phyloP scores from a whole-genome alignment of 1,140 invertebrate genomes.

The Drosophila mauritiana region DNA sequence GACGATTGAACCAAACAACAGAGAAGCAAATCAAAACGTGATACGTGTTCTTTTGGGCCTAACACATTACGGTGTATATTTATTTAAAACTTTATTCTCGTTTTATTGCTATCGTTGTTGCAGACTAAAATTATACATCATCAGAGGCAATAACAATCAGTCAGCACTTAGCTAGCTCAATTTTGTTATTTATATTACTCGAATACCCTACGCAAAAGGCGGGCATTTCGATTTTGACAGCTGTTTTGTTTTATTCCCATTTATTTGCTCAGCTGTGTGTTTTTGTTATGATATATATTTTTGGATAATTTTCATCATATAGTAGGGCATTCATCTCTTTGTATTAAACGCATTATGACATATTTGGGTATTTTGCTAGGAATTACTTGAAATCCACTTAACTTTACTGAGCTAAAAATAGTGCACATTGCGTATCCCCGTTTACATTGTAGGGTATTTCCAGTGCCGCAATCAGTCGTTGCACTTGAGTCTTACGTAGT shows the following conservation, averaged over 20 bases:
- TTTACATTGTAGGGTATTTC: background rate
- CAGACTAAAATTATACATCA: conserved; percentile 39
- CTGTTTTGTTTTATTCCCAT: too few species aligned
- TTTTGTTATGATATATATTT: too few species aligned
- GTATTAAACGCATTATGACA: too few species aligned
- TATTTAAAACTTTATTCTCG: conserved; percentile 1
- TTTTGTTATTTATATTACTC: conserved; percentile 35
- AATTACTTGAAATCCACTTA: too few species aligned
- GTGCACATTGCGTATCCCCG: too few species aligned
- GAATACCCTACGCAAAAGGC: conserved; percentile 2
- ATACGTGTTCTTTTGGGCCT: conserved; percentile 8
- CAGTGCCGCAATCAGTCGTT: background rate
- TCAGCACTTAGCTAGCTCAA: conserved; percentile 17
- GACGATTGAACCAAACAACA: conserved; percentile 17
- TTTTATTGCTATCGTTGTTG: conserved; percentile 1
- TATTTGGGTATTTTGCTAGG: too few species aligned
- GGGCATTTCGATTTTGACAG: background rate
- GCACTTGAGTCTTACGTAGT: background rate
- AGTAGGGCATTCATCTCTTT: too few species aligned
- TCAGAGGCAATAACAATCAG: conserved; percentile 37
- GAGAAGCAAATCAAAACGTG: conserved; percentile 16
- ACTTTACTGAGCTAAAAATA: too few species aligned
- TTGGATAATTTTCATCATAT: too few species aligned
- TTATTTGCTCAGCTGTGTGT: too few species aligned
- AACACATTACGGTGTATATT: background rate